A percentile compares a stretch with the other conserved stretches of the same genome.
Evolutionary conservation across 2,797 vertebrate genomes (phyloP).

Genomic region (Gila robusta): DNA sequence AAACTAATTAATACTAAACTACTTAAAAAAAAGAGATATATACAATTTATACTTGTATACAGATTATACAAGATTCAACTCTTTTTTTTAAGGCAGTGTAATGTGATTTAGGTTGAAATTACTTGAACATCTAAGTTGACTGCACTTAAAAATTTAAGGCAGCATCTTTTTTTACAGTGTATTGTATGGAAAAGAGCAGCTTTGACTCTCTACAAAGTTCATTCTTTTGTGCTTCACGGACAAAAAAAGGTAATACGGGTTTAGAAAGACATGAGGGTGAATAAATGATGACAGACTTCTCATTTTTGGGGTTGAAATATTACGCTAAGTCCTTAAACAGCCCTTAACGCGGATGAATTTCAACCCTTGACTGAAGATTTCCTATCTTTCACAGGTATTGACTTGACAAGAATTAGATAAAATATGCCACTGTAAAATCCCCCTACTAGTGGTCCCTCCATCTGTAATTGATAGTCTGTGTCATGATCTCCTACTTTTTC

Average conservation of each 20-base stretch:
- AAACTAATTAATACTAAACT: no score
- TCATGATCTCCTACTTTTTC: constrained; percentile 29
- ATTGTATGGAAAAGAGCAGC: constrained; percentile 1
- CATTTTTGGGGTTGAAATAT: background rate
- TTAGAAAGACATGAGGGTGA: background rate
- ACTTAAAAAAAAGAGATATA: no score
- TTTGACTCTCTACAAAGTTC: background rate
- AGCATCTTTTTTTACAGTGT: background rate
- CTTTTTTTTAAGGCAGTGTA: no score
- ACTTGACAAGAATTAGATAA: constrained; percentile 26
- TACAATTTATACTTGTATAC: no score
- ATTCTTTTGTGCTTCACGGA: background rate
- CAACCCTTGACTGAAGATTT: background rate
- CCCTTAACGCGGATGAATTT: background rate
- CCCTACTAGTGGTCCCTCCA: background rate
- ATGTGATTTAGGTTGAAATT: no score
- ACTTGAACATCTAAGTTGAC: no score
- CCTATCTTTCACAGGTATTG: background rate
- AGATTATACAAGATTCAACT: no score
- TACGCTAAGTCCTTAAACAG: background rate
- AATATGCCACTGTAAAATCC: constrained; percentile 3
- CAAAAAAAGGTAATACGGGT: background rate
- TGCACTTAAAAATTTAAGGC: no score
- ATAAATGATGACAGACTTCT: background rate
- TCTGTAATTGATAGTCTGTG: constrained; percentile 31